phyloP scores from a whole-genome alignment of 2,888 invertebrate species.

The Eurytoma californica region DNA sequence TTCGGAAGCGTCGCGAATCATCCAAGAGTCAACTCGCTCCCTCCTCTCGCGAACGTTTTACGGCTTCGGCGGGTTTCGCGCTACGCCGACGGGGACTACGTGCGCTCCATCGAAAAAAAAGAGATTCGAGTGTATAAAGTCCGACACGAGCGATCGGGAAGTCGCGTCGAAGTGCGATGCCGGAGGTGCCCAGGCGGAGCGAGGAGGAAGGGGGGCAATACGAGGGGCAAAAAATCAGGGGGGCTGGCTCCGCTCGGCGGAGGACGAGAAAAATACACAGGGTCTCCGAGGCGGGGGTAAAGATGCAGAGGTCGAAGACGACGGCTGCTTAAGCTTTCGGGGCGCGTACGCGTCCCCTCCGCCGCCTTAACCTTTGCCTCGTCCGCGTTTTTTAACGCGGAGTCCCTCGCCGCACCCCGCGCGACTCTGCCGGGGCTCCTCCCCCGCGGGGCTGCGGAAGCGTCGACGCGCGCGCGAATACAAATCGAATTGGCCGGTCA shows the following conservation, averaged over 20 bases:
- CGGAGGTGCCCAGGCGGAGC: not conserved
- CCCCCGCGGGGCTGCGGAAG: conserved; percentile 10
- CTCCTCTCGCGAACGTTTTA: not conserved
- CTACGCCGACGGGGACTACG: not conserved
- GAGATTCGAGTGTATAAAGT: not conserved
- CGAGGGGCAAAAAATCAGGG: not conserved
- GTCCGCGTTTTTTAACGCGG: conserved; percentile 72
- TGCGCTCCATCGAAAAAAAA: not conserved
- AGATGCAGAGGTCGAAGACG: conserved; percentile 50
- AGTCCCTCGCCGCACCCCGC: conserved; percentile 59
- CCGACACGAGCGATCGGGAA: conserved; percentile 28
- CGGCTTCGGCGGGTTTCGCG: conserved; percentile 31
- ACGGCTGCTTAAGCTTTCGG: conserved; percentile 69
- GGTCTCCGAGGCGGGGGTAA: conserved; percentile 33
- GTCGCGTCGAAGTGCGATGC: conserved; percentile 27
- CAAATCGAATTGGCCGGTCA: conserved; percentile 67
- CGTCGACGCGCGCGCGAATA: conserved; percentile 57
- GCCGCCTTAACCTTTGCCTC: conserved; percentile 70
- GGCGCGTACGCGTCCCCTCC: conserved; percentile 64
- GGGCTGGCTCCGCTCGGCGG: not conserved
- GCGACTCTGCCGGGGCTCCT: not conserved
- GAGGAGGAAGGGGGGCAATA: not conserved
- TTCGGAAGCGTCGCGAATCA: conserved; percentile 26
- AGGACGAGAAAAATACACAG: not conserved
- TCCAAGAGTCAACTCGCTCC: conserved; percentile 8